Percentiles rank a stretch among this genome's conserved stretches.
Evolutionary conservation across 2,113 vertebrate genomes (phyloP).

Genomic region (Sula dactylatra): DNA sequence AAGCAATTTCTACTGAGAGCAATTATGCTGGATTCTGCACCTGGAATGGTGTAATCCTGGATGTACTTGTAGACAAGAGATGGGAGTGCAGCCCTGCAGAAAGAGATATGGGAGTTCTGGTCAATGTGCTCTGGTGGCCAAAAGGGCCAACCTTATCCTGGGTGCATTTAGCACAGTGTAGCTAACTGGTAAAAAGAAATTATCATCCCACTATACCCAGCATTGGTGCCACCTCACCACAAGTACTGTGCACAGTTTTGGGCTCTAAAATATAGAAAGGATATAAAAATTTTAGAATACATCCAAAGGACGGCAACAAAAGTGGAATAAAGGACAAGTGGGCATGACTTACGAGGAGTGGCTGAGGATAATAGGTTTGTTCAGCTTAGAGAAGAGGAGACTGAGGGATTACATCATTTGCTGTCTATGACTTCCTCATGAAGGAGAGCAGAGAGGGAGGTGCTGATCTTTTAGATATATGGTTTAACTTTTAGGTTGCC

Average conservation of each 20-base stretch:
- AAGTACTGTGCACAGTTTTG: not conserved
- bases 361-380: not conserved
- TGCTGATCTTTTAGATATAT: not conserved
- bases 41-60: not conserved
- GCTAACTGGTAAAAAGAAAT: not conserved
- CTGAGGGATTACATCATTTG: not conserved
- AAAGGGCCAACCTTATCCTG: not conserved
- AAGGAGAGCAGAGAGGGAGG: not conserved
- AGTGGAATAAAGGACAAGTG: not conserved
- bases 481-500: not conserved
- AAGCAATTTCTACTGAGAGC: not conserved
- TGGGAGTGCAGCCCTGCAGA: not conserved
- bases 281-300: not conserved
- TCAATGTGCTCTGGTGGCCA: not conserved
- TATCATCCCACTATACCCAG: not conserved
- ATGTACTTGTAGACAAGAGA: not conserved
- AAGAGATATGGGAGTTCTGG: not conserved
- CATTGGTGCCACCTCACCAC: not conserved
- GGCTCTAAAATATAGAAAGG: not conserved
- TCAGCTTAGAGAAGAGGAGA: not conserved
- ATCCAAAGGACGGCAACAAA: not conserved
- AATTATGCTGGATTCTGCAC: not conserved
- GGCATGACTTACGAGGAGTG: not conserved
- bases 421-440: not conserved
- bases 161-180: not conserved